phyloP scores from a whole-genome alignment of 2,113 vertebrate genomes.

The Kobus ellipsiprymnus region DNA sequence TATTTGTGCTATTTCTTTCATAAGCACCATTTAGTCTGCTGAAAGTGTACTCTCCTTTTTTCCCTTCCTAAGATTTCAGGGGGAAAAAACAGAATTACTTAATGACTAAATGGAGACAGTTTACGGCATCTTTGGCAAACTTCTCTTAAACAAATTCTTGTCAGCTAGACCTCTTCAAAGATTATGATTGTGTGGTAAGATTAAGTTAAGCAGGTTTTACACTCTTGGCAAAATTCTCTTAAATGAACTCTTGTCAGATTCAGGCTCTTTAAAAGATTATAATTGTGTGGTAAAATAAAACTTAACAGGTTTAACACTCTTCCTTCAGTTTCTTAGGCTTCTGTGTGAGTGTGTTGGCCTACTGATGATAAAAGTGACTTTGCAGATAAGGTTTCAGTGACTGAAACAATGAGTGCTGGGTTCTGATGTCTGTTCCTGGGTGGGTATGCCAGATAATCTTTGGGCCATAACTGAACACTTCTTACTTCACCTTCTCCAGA shows the following conservation, averaged over 20 bases:
- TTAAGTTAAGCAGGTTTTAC: slow-evolving; percentile 44
- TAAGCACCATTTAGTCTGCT: slow-evolving; percentile 6
- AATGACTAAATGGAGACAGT: slow-evolving; percentile 49
- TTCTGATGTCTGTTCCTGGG: neutral
- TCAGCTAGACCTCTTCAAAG: slow-evolving; percentile 51
- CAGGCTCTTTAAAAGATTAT: slow-evolving; percentile 48
- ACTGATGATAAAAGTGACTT: neutral
- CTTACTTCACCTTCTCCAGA: neutral
- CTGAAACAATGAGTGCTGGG: neutral
- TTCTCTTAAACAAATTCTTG: slow-evolving; percentile 48
- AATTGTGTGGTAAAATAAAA: slow-evolving; percentile 44
- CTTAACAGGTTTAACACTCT: neutral
- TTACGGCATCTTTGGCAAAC: slow-evolving; percentile 43
- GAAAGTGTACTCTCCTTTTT: neutral
- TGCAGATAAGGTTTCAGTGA: neutral
- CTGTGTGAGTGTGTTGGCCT: neutral
- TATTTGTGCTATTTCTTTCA: neutral
- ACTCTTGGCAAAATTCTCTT: slow-evolving; percentile 34
- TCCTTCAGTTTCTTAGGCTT: neutral
- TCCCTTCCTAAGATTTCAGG: slow-evolving; percentile 16
- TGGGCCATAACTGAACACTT: neutral
- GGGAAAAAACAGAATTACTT: slow-evolving; percentile 21
- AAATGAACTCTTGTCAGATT: slow-evolving; percentile 56
- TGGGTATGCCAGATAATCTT: neutral
- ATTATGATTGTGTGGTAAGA: slow-evolving; percentile 50